Evolutionary conservation across 2,888 invertebrate species (phyloP).

Genomic region (Drosophila imparisetae): DNA sequence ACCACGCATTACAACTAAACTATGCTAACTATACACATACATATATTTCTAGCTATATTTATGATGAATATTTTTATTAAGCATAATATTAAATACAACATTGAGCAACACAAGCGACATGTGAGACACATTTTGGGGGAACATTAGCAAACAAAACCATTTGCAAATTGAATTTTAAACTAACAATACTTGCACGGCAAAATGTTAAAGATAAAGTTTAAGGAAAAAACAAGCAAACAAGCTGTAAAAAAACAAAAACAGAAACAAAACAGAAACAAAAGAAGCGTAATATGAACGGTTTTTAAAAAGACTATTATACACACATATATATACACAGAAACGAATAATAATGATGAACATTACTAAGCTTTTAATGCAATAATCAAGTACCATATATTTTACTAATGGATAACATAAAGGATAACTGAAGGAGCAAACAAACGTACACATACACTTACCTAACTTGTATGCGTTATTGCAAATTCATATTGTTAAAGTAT

Average conservation of each 20-base stretch:
- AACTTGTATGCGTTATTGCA: constrained; percentile 46
- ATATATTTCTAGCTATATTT: constrained; percentile 53
- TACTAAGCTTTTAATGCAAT: constrained; percentile 79
- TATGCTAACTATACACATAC: constrained; percentile 40
- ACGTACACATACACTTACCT: constrained; percentile 8
- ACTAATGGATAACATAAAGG: constrained; percentile 40
- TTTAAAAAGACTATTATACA: constrained; percentile 79
- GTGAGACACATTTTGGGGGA: constrained; percentile 80
- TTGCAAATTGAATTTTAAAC: constrained; percentile 74
- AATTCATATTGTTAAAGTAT: constrained; percentile 45
- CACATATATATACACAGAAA: constrained; percentile 42
- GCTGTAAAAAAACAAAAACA: constrained; percentile 20
- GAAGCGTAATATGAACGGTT: constrained; percentile 73
- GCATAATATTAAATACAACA: constrained; percentile 30
- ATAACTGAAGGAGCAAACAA: constrained; percentile 21
- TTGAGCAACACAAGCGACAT: constrained; percentile 67
- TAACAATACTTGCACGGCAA: constrained; percentile 65
- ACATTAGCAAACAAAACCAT: constrained; percentile 66
- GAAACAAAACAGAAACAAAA: constrained; percentile 24
- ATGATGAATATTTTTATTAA: constrained; percentile 50
- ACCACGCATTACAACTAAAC: constrained; percentile 40
- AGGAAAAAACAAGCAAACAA: constrained; percentile 16
- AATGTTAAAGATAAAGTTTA: constrained; percentile 58
- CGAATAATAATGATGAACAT: constrained; percentile 59
- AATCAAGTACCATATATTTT: constrained; percentile 70